These are phyloP conservation scores for Emydocephalus ijimae DNA, from an alignment of 2,113 vertebrate genomes.

Conservation along the genomic window DNA sequence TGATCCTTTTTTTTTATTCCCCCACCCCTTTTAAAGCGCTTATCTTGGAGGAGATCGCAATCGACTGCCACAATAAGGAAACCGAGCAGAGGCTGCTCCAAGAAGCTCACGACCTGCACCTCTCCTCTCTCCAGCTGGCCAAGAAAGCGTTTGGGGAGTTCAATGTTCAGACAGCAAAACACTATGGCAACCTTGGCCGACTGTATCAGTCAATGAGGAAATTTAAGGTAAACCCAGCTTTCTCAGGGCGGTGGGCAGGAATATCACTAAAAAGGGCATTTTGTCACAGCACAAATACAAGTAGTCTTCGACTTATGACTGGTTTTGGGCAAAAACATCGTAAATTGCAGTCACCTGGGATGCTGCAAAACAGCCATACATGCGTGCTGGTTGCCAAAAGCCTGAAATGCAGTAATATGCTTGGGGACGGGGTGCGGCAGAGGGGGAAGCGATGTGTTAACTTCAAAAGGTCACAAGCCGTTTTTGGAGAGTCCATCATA, in stretches of 20 bases:
- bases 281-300: background rate
- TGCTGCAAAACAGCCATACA: background rate
- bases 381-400: background rate
- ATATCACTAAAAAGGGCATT: background rate
- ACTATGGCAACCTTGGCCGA: conserved; percentile 96
- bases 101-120: conserved; percentile 95
- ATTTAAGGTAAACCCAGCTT: conserved; percentile 83
- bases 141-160: conserved; percentile 99
- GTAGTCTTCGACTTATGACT: background rate
- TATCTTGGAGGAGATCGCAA: conserved; percentile 97
- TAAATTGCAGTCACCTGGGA: background rate
- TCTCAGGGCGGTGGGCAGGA: background rate
- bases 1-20: no score
- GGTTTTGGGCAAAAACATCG: background rate
- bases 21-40: conserved; percentile 73
- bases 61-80: conserved; percentile 98
- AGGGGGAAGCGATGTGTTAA: background rate
- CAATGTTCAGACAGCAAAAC: conserved; percentile 98
- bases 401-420: background rate
- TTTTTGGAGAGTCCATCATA: background rate
- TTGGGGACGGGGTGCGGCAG: background rate
- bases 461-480: background rate
- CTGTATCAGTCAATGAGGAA: conserved; percentile 99
- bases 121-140: conserved; percentile 95
- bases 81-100: conserved; percentile 95